Evolutionary conservation across 1,140 invertebrate genomes (phyloP).

Genomic region (Achatina immaculata): DNA sequence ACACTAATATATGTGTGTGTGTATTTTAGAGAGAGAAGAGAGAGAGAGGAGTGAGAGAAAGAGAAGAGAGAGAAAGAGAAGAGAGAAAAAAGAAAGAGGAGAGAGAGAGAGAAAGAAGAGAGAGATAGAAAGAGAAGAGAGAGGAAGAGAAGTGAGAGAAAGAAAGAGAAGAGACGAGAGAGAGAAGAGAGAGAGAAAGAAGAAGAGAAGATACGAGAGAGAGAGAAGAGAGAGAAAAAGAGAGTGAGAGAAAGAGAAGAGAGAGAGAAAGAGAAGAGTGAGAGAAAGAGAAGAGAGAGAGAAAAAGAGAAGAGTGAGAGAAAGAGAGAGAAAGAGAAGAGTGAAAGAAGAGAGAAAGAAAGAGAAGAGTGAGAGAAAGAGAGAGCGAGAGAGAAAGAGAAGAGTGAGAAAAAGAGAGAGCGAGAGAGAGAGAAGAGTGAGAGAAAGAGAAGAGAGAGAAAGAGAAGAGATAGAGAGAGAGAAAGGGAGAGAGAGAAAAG

Average conservation of each 20-base stretch:
- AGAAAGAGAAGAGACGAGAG: not conserved
- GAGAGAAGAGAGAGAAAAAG: not conserved
- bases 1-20: no score
- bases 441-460: not conserved
- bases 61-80: not conserved
- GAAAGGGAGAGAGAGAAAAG: not conserved
- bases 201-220: no score
- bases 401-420: no score
- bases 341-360: not conserved
- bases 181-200: not conserved
- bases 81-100: not conserved
- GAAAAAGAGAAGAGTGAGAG: not conserved
- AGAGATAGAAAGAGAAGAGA: not conserved
- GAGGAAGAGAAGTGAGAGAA: not conserved
- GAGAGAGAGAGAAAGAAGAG: not conserved
- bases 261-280: not conserved
- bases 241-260: not conserved
- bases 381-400: not conserved
- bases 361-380: not conserved
- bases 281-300: not conserved
- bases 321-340: not conserved
- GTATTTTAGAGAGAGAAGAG: no score
- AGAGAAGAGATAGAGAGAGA: not conserved
- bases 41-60: not conserved
- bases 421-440: no score